Percentiles rank a stretch among this genome's conserved stretches.
Evolutionary conservation across 2,797 vertebrate genomes (phyloP).

Genomic region (Argya squamiceps): DNA sequence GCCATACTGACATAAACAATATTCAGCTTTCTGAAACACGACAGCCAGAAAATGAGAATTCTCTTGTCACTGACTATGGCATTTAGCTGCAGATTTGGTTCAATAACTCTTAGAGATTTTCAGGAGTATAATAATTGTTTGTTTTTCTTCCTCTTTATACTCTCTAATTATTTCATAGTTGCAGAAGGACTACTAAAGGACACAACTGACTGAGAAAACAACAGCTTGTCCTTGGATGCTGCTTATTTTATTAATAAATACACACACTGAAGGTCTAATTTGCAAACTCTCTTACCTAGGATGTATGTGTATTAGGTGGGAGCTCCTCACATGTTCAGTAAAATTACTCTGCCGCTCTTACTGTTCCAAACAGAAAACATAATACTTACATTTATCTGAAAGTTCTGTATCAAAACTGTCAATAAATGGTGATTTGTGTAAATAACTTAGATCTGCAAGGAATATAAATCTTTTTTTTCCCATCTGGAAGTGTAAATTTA

Average conservation of each 20-base stretch:
- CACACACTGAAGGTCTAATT: conserved; percentile 23
- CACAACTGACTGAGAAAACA: conserved; percentile 61
- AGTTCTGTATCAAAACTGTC: conserved; percentile 6
- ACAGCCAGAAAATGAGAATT: conserved; percentile 76
- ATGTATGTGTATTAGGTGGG: not conserved
- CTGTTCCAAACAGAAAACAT: not conserved
- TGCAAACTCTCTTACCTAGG: not conserved
- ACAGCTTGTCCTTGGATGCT: conserved; percentile 49
- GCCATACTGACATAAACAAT: conserved; percentile 18
- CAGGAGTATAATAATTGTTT: conserved; percentile 71
- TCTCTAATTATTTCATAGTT: conserved; percentile 70
- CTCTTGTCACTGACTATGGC: conserved; percentile 67
- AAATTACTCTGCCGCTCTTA: not conserved
- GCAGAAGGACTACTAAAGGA: conserved; percentile 68
- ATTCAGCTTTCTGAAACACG: conserved; percentile 61
- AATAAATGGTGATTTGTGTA: conserved; percentile 9
- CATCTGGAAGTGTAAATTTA: not conserved
- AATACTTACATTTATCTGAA: not conserved
- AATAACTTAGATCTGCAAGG: not conserved
- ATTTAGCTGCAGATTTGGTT: conserved; percentile 75
- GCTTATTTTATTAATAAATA: conserved; percentile 46
- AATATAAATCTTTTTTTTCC: not conserved
- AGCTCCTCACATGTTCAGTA: not conserved
- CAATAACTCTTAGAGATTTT: conserved; percentile 71
- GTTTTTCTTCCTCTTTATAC: conserved; percentile 66